Evolutionary conservation across 2,113 vertebrate species (phyloP).

Genomic region (Typhlomys cinereus): DNA sequence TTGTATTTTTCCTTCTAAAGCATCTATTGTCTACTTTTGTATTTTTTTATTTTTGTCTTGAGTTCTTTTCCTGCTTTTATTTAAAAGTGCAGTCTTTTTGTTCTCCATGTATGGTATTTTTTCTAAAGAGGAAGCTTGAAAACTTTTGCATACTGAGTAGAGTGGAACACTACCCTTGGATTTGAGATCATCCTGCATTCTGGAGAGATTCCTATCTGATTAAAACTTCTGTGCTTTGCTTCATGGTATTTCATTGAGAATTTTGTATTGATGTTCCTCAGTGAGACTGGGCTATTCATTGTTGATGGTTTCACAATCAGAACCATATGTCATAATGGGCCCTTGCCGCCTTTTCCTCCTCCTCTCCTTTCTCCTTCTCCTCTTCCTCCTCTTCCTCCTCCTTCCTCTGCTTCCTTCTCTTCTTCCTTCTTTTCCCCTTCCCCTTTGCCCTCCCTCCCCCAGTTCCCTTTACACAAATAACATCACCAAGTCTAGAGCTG

Average conservation of each 20-base stretch:
- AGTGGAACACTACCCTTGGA: no score
- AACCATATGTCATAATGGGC: no score
- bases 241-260: neutral
- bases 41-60: no score
- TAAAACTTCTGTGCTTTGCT: no score
- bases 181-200: neutral
- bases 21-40: neutral
- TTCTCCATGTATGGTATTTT: neutral
- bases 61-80: neutral
- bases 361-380: neutral
- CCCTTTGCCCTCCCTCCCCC: no score
- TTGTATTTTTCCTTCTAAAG: neutral
- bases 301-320: neutral
- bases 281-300: neutral
- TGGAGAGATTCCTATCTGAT: no score
- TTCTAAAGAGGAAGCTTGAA: neutral
- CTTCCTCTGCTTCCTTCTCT: neutral
- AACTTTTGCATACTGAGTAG: neutral
- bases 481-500: no score
- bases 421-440: neutral
- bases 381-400: neutral
- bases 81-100: neutral
- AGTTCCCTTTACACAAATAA: no score
- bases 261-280: neutral
- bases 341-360: no score